phyloP scores from a whole-genome alignment of 2,113 vertebrate species.

The Megalops atlanticus region DNA sequence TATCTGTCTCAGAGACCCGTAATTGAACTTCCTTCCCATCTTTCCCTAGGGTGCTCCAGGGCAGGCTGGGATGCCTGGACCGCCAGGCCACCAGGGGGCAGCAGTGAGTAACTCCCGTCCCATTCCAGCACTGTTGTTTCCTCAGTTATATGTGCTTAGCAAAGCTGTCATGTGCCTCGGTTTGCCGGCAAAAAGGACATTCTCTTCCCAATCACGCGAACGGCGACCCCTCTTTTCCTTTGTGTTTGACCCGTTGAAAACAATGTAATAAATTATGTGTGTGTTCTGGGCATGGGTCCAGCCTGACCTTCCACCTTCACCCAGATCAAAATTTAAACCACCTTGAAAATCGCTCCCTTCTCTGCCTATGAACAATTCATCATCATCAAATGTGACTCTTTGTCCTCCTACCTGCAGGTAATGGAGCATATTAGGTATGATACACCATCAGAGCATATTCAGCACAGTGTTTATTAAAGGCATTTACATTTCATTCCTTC shows the following conservation, averaged over 20 bases:
- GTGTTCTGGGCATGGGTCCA: slow-evolving; percentile 59
- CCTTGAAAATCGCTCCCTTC: slow-evolving; percentile 67
- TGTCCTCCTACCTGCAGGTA: slow-evolving; percentile 57
- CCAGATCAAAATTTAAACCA: slow-evolving; percentile 69
- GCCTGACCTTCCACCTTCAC: slow-evolving; percentile 56
- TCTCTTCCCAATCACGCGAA: slow-evolving; percentile 42
- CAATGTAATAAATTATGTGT: slow-evolving; percentile 32
- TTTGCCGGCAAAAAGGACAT: slow-evolving; percentile 23
- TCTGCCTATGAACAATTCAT: slow-evolving; percentile 63
- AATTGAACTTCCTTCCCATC: slow-evolving; percentile 30
- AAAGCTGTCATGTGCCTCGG: background rate
- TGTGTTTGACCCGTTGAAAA: slow-evolving; percentile 14
- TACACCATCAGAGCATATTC: slow-evolving; percentile 61
- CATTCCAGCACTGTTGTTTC: slow-evolving; percentile 8
- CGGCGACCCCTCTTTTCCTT: slow-evolving; percentile 37
- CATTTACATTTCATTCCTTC: too few relatives aligned
- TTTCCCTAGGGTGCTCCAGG: slow-evolving; percentile 77
- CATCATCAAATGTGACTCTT: slow-evolving; percentile 61
- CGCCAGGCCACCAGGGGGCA: slow-evolving; percentile 82
- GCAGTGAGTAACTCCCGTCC: slow-evolving; percentile 78
- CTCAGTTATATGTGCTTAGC: slow-evolving; percentile 2
- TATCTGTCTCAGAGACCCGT: background rate
- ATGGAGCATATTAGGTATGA: slow-evolving; percentile 61
- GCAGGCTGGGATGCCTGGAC: slow-evolving; percentile 79
- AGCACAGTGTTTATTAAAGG: slow-evolving; percentile 51